Evolutionary conservation across 2,797 vertebrate genomes (phyloP), one percentile per base, ranked within the genome.

Genomic region (Pogonophryne albipinna): DNA sequence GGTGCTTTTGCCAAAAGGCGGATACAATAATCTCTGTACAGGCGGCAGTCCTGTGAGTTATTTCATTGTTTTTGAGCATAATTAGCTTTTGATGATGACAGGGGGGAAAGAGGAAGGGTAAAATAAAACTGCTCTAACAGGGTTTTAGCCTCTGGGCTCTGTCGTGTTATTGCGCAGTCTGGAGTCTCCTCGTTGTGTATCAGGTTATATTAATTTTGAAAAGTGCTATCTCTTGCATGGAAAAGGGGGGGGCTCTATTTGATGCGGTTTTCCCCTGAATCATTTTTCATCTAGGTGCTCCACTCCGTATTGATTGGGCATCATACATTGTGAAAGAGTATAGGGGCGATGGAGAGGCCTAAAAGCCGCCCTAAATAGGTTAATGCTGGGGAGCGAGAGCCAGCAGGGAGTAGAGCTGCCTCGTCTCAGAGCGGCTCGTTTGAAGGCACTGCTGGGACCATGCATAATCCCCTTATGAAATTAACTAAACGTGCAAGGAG

Each of bases 301-400:
- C 91, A 85, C 92, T 93, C 85, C 13, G 87, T 93, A 95, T 95
- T 89, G 94, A 96, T 95, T 82, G 84, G 84, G 52, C 76, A 84
- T 94, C 93, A 92, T 93, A 91, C 92, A 93, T 86, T 86, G 90
- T 91, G 92, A 93, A 94, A 93, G 90, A 86, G 87, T 89, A 90
- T 78, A 76, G 82, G 85, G 74, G 65, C 49, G 70, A 78, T 63
- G 84, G 75, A 79, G 82, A 78, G 71, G 85, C 73, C 87, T 90
- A 87, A 90, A 89, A 92, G 89, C 87, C 20, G 71, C 77, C 71
- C 86, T 92, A 90, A 92, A 92, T 90, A 90, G 85, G 86, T 91
- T 93, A 89, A 87, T 76, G 85, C 75, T 65, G 77, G 82, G 46
- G 65, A 78, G 71, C 14, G 59, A 80, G 84, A 86, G 77, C 51